Evolutionary conservation across 2,888 invertebrate species (phyloP).

Genomic region (Ormyrus labotus): DNA sequence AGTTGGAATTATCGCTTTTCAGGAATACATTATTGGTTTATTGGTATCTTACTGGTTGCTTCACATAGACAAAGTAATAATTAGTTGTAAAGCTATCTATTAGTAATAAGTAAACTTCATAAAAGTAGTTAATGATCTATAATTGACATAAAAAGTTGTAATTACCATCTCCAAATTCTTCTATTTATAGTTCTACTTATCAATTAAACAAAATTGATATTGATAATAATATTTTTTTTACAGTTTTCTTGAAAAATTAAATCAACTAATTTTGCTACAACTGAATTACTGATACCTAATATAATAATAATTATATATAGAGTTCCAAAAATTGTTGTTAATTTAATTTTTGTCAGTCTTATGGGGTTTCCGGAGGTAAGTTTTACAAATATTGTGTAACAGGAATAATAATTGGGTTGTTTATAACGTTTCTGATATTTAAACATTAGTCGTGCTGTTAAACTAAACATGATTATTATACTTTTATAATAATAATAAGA

Average conservation of each 20-base stretch:
- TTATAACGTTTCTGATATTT: not conserved
- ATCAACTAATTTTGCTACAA: not conserved
- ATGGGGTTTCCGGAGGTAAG: slow-evolving; percentile 62
- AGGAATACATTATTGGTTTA: slow-evolving; percentile 31
- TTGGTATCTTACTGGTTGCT: slow-evolving; percentile 49
- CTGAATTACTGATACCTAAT: not conserved
- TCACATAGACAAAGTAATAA: slow-evolving; percentile 39
- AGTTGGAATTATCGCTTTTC: slow-evolving; percentile 41
- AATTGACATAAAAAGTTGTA: not conserved
- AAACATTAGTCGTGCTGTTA: too few relatives aligned
- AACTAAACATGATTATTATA: too few relatives aligned
- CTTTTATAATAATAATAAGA: too few relatives aligned
- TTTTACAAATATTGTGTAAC: too few relatives aligned
- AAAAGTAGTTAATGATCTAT: slow-evolving; percentile 14
- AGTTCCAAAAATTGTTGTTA: not conserved
- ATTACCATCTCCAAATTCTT: not conserved
- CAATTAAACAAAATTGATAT: not conserved
- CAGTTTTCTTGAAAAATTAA: not conserved
- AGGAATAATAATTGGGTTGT: not conserved
- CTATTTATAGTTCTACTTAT: not conserved
- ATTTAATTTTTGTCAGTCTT: slow-evolving; percentile 48
- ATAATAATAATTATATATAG: not conserved
- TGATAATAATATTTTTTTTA: not conserved
- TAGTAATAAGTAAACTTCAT: slow-evolving; percentile 33
- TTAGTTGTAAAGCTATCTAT: slow-evolving; percentile 31